phyloP scores from a whole-genome alignment of 2,113 vertebrate species.

The Laticauda laticaudata region DNA sequence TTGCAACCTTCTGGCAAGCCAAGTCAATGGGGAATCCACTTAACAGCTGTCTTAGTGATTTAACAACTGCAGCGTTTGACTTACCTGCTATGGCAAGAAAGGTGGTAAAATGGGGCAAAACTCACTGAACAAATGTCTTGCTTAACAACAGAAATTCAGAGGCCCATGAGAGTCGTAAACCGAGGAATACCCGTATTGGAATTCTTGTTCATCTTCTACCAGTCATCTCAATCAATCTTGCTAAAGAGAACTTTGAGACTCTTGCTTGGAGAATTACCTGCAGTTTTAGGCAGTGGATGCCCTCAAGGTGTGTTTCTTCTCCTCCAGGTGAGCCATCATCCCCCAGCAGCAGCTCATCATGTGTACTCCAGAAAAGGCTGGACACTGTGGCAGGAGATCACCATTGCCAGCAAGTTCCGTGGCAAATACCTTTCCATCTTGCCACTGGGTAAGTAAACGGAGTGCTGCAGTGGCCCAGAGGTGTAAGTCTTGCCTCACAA shows the following conservation, averaged over 20 bases:
- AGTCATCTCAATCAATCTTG: background rate
- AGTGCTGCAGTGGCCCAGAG: too few species aligned
- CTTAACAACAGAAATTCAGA: too few species aligned
- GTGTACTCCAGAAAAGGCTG: conserved; percentile 91
- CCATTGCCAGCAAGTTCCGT: conserved; percentile 97
- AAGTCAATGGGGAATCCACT: too few species aligned
- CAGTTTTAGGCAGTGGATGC: background rate
- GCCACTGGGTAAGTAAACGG: conserved; percentile 85
- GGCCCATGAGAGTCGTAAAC: too few species aligned
- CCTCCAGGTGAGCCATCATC: conserved; percentile 94
- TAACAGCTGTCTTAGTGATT: too few species aligned
- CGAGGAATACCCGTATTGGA: background rate
- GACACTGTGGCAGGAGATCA: conserved; percentile 98
- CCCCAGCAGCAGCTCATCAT: conserved; percentile 92
- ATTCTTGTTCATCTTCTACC: background rate
- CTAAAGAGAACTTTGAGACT: background rate
- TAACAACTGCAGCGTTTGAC: too few species aligned
- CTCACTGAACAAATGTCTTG: too few species aligned
- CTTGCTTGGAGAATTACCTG: background rate
- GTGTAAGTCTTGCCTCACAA: too few species aligned
- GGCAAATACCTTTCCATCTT: conserved; percentile 99
- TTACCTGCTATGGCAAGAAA: too few species aligned
- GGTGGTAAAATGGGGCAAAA: too few species aligned
- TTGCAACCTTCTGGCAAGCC: too few species aligned
- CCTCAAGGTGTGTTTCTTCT: background rate